Evolutionary conservation across 2,888 invertebrate genomes (phyloP), one percentile per base, ranked within the genome.

Genomic region (Heterodera filipjevi): DNA sequence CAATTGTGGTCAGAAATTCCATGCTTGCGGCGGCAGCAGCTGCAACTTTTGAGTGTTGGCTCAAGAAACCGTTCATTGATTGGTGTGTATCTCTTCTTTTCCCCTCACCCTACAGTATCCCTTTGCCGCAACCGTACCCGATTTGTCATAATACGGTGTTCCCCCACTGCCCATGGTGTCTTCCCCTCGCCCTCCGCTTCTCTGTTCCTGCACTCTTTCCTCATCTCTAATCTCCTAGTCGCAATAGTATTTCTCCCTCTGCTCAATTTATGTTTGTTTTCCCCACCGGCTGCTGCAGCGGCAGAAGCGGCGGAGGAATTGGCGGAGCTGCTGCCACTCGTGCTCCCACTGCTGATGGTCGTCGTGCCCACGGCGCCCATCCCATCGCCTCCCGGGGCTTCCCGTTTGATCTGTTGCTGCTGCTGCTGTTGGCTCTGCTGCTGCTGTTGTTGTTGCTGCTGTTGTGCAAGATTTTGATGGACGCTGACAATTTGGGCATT

Each of bases 401-500:
- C n/a, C 49, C 64, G 35, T 64, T 64, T 73, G 33, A 73, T 64
- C 73, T 73, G 73, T 49, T 73, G 73, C n/a, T 73, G 73, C 19
- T 75, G 53, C 30, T 35, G 59, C 32, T 59, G 75, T 30, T 75
- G 53, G 19, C 27, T 39, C 30, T 75, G 75, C 68, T 75, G 75
- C 8, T 59, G 75, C 22, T 49, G 75, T 27, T 46, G 53, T 12
- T 75, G 75, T 59, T 74, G 74, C 19, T 74, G 74, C 19, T 75
- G 75, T 75, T 75, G 75, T 44, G 75, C 75, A 53, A 68, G 46
- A 46, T 75, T 75, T 33, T 75, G 75, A 22, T 75, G 75, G 53
- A 75, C 68, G 32, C 66, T 75, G 68, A 75, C 75, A 64, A 75
- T 75, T 75, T 75, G 75, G 32, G 75, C 75, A 53, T 73, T 73